Percentiles rank a stretch among this genome's conserved stretches.
Evolutionary conservation across 92 coral and sea anemone species (phyloP).

Genomic region (Phenganax stokvisi): DNA sequence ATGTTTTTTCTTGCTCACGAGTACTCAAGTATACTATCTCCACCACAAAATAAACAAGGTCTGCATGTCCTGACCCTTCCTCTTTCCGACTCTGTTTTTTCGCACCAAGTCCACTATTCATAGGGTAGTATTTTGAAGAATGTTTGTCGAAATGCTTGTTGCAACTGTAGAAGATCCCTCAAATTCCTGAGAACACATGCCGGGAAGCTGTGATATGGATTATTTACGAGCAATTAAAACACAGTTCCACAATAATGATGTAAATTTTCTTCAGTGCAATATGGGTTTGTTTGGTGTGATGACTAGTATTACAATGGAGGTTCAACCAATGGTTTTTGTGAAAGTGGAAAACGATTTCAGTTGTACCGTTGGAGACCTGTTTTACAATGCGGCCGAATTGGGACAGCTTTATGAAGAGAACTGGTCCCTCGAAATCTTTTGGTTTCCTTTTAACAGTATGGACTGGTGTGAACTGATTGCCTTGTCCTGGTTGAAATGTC

Average conservation of each 20-base stretch:
- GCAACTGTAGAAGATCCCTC: background rate
- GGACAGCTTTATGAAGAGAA: slow-evolving; percentile 37
- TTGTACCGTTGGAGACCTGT: slow-evolving; percentile 46
- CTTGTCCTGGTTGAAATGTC: background rate
- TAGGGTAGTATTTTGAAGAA: background rate
- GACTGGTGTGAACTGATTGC: slow-evolving; percentile 31
- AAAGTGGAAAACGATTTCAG: slow-evolving; percentile 45
- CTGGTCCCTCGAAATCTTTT: slow-evolving; percentile 66
- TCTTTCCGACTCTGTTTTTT: no score
- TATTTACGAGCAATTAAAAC: background rate
- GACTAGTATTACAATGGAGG: slow-evolving; percentile 52
- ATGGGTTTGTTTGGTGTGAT: slow-evolving; percentile 62
- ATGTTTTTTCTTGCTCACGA: no score
- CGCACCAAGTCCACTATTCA: background rate
- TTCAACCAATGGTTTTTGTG: slow-evolving; percentile 58
- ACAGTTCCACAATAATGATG: background rate
- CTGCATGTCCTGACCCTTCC: background rate
- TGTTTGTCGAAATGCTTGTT: background rate
- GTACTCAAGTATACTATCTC: no score
- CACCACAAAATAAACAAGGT: background rate
- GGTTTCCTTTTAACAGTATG: slow-evolving; percentile 61
- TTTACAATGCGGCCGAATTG: slow-evolving; percentile 41
- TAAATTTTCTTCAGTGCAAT: slow-evolving; percentile 46
- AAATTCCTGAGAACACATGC: background rate
- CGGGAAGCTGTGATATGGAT: background rate